Base-by-base conservation (phyloP, 2,113 vertebrate genomes). In the Rhinichthys klamathensis region DNA sequence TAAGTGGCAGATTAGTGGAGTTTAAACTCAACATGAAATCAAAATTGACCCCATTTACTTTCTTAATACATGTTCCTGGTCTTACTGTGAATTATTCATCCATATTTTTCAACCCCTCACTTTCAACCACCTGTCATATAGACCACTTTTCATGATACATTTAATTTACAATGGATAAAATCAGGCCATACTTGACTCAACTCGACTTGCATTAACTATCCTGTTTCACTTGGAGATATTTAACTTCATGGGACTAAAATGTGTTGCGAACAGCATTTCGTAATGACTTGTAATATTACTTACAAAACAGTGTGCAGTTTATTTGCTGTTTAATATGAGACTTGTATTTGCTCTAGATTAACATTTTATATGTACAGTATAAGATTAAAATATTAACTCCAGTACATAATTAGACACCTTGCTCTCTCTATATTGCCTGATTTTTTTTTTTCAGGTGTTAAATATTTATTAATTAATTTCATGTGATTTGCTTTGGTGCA, bases 401-500 rank as follows among this genome's bases (percentile, higher is more conserved):
- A 60, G 35, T 79, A 25, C 32, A 61, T 41, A 79, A 61, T 61
- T 79, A 61, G 21, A 79, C 76, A 16, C 32, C 0, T 74, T 38
- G 6, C 10, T 46, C 23, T 41, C 30, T 41, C 18, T 8, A 25
- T 60, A 78, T 60, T 79, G 32, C 54, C 21, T 78, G 27, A 1
- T 23, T 25, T 78, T 46, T 79, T 12, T 58, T n/a, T 78, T 46
- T 25, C 23, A 61, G 54, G 32, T 41, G 23, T 79, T 60, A 79
- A 61, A 79, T 61, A 61, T 79, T 79, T 61, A 79, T 41, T 32
- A 79, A 41, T 61, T 41, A 7, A 79, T 79, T 79, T 79, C 21
- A 13, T 79, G 54, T 79, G 76, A 79, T 79, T 21, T 63, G 38
- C 60, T 44, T 80, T 80, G 58, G 35, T 80, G 35, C 15, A 2